phyloP scores from a whole-genome alignment of 64 coral and sea anemone genomes.

The Porites lutea region DNA sequence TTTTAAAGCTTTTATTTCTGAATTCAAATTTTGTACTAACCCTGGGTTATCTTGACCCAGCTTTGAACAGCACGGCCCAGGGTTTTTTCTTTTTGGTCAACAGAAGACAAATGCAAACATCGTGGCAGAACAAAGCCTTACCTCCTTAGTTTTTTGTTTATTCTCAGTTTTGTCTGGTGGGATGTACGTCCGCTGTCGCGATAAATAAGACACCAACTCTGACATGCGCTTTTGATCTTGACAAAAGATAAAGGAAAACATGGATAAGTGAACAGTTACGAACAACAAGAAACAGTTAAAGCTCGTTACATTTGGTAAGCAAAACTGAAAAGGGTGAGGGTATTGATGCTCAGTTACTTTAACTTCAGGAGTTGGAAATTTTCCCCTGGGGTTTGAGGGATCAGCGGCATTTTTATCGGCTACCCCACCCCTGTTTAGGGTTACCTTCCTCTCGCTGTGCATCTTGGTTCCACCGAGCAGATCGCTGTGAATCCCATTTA shows the following conservation, averaged over 20 bases:
- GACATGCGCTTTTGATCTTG: constrained; percentile 75
- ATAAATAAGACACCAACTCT: constrained; percentile 55
- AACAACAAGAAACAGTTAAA: no score
- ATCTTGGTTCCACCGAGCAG: constrained; percentile 97
- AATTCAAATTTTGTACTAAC: no score
- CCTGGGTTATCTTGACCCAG: no score
- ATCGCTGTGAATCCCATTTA: constrained; percentile 95
- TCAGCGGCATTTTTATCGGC: background rate
- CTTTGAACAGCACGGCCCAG: no score
- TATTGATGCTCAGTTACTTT: no score
- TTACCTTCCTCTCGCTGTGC: constrained; percentile 98
- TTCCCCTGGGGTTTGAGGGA: no score
- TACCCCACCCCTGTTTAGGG: background rate
- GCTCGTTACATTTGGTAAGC: no score
- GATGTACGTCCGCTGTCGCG: constrained; percentile 44
- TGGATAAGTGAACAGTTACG: background rate
- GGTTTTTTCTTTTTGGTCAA: no score
- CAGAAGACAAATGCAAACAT: no score
- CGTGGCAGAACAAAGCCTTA: background rate
- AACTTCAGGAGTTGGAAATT: no score
- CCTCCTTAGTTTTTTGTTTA: constrained; percentile 74
- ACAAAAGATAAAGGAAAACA: background rate
- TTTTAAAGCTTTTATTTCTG: no score
- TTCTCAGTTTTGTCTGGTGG: constrained; percentile 42
- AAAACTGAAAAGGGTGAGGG: no score